phyloP scores from a whole-genome alignment of 2,113 vertebrate genomes.

The Eulemur rufifrons region DNA sequence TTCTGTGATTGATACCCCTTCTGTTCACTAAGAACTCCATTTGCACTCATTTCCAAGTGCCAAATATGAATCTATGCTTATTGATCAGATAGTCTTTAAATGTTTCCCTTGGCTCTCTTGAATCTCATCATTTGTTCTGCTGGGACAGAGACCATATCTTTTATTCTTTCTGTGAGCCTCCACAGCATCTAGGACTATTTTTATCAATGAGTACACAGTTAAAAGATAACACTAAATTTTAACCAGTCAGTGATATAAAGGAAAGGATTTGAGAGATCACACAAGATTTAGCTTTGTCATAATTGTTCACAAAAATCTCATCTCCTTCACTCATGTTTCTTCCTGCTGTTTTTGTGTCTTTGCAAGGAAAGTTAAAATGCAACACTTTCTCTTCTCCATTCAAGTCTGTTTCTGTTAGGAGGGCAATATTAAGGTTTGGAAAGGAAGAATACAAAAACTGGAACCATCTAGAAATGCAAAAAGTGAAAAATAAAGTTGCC shows the following conservation, averaged over 20 bases:
- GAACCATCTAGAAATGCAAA: conserved; percentile 57
- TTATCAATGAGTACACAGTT: neutral
- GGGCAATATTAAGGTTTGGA: neutral
- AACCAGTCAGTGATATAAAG: neutral
- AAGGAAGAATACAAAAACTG: conserved; percentile 32
- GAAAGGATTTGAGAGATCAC: neutral
- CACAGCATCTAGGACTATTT: neutral
- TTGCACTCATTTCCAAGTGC: neutral
- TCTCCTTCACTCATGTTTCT: neutral
- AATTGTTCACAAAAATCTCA: neutral
- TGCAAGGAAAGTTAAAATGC: neutral
- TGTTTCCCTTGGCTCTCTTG: neutral
- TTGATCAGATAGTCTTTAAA: neutral
- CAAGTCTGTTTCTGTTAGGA: conserved; percentile 4
- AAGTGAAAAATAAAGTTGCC: neutral
- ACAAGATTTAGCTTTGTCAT: neutral
- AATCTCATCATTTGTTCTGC: neutral
- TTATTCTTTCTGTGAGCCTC: neutral
- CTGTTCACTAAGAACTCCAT: neutral
- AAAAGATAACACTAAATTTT: conserved; percentile 14
- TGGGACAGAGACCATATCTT: neutral
- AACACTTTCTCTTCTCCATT: neutral
- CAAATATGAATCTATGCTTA: neutral
- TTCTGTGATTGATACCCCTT: neutral
- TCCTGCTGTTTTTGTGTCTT: neutral